Evolutionary conservation across 2,113 vertebrate genomes (phyloP).

Genomic region (Helogale parvula): DNA sequence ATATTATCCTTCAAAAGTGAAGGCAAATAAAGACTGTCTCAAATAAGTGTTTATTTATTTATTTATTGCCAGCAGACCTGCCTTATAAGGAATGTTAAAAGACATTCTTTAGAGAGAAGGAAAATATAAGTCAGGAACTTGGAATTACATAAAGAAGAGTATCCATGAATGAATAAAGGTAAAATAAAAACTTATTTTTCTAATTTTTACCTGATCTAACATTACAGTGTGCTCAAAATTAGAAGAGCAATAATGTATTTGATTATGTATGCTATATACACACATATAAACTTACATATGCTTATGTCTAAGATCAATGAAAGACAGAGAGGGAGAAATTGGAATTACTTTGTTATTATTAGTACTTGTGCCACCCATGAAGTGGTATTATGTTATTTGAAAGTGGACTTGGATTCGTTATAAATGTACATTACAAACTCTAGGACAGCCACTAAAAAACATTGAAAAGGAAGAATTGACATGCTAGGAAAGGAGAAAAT

Average conservation of each 20-base stretch:
- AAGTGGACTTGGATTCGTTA: neutral
- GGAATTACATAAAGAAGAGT: neutral
- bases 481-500: neutral
- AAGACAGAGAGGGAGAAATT: neutral
- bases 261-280: neutral
- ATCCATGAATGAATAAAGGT: neutral
- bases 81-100: neutral
- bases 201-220: neutral
- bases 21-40: neutral
- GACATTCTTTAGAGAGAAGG: neutral
- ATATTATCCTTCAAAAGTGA: neutral
- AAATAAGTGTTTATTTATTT: neutral
- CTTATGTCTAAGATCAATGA: neutral
- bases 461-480: neutral
- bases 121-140: neutral
- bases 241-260: neutral
- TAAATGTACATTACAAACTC: neutral
- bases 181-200: neutral
- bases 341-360: neutral
- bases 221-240: neutral
- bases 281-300: neutral
- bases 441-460: neutral
- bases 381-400: neutral
- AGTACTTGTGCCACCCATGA: neutral
- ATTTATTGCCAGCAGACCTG: neutral